Percentiles rank a stretch among this genome's conserved stretches.
These are phyloP conservation scores for Lampris incognitus DNA, from an alignment of 2,113 vertebrate species.

Conservation along the genomic window DNA sequence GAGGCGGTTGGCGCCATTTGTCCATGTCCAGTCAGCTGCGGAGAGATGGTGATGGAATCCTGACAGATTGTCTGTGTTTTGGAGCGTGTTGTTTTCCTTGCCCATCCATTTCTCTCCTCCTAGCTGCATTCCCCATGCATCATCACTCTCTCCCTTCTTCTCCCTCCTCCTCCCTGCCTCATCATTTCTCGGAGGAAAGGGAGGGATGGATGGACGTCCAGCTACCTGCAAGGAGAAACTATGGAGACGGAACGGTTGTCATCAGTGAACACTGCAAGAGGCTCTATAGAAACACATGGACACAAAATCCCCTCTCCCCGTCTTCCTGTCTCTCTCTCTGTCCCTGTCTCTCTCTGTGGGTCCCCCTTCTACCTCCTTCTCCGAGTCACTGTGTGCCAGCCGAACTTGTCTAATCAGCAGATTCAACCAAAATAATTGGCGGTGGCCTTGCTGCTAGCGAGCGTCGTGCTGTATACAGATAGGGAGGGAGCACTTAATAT, in stretches of 20 bases:
- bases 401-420: constrained; percentile 81
- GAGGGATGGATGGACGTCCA: constrained; percentile 43
- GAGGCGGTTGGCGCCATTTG: constrained; percentile 74
- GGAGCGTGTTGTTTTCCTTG: constrained; percentile 79
- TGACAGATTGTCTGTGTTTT: constrained; percentile 82
- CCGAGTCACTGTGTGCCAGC: constrained; percentile 72
- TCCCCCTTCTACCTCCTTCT: constrained; percentile 37
- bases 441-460: constrained; percentile 74
- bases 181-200: constrained; percentile 60
- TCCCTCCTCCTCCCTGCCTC: constrained; percentile 54
- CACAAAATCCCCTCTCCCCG: constrained; percentile 15
- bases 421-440: constrained; percentile 80
- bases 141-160: constrained; percentile 63
- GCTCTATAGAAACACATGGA: constrained; percentile 40
- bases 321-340: constrained; percentile 20
- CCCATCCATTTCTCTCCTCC: constrained; percentile 77
- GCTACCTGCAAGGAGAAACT: constrained; percentile 63
- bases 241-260: constrained; percentile 45
- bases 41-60: constrained; percentile 77
- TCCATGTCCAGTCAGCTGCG: constrained; percentile 76
- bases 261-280: constrained; percentile 34
- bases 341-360: not conserved
- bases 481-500: constrained; percentile 77
- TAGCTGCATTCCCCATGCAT: constrained; percentile 75
- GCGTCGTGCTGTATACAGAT: constrained; percentile 74